Evolutionary conservation across 2,888 invertebrate species (phyloP), one percentile per base, ranked within the genome.

Genomic region (Protodeltote pygarga): DNA sequence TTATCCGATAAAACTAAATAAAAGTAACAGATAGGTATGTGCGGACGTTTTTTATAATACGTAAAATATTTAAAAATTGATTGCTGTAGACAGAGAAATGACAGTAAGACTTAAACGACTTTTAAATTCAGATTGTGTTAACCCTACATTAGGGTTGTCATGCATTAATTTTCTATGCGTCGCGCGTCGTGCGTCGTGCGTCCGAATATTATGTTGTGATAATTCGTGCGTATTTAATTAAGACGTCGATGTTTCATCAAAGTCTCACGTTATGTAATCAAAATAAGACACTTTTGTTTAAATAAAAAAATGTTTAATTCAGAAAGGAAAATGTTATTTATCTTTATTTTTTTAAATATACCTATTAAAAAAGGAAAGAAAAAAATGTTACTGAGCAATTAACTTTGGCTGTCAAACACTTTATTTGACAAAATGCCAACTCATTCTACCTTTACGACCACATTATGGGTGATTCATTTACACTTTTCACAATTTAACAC

Each of bases 201-300:
- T 45, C 23, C 46, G 42, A 58, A 54, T 65, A 63, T 58, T 72
- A 59, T 38, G 54, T 53, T 54, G 50, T 55, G 57, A 48, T 49
- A 61, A 52, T 42, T 60, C 52, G 63, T 60, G 58, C 58, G 65
- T 61, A 58, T 62, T 59, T 51, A 25, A 67, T 67, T 53, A 48
- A 52, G 39, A 31, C 29, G 39, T 45, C 41, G 40, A 47, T 42
- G 46, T 62, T 38, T 41, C 46, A 29, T 38, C 34, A 45, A 49
- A 38, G 29, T 41, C 14, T 39, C 15, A 21, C 42, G 44, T 35
- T 54, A 32, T 37, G 35, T 13, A 16, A 9, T 19, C 28, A 13
- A 64, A 54, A 62, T 50, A 50, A 31, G 39, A 52, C 46, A 61
- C 54, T 61, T 66, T 66, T 51, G 14, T 47, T 61, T 14, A 23